Base-by-base conservation (phyloP, 1,140 invertebrate genomes). In the Pseudomyrmex concolor region DNA sequence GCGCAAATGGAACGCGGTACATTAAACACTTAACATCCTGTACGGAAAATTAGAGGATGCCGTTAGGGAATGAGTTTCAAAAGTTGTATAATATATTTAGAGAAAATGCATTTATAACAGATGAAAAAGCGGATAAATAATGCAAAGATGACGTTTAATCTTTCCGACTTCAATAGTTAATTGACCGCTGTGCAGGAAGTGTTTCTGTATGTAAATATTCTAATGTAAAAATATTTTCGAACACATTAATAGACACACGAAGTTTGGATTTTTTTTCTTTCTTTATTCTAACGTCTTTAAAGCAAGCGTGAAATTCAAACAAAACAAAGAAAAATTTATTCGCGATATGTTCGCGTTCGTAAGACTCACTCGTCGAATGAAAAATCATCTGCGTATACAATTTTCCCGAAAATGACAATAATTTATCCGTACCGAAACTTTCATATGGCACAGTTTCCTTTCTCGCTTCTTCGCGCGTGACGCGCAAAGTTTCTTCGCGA, bases 1-100 rank as follows among this genome's bases (percentile, higher is more conserved):
- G 12, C 66, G 73, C 54, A 51, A 78, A 66, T 57, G 43, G 19
- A 10, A 78, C 19, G 54, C 54, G 76, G 22, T n/a, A 59, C 76
- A 19, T 50, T 43, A 48, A 48, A 59, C 76, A 43, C 19, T 70
- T 70, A 70, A 78, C 64, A 70, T 59, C 54, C 66, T 10, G 10
- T 45, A n/a, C 0, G 45, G 45, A 63, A 70, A 70, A 80, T 71
- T 59, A 25, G 66, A 50, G 2, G 43, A 70, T 34, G 43, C 66
- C 15, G 76, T 59, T 57, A 78, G 51, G 1, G 50, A 57, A 68
- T 15, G 50, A 19, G 25, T 67, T 67, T 34, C 5, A 45, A 43
- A 67, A 67, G 3, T 3, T 8, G 48, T 63, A 25, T 19, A 77
- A 48, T 12, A 50, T 5, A 54, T 7, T 34, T 34, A 34, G 34